Conservation (phyloP, 2,888 invertebrate species). For the Eilema depressum region DNA sequence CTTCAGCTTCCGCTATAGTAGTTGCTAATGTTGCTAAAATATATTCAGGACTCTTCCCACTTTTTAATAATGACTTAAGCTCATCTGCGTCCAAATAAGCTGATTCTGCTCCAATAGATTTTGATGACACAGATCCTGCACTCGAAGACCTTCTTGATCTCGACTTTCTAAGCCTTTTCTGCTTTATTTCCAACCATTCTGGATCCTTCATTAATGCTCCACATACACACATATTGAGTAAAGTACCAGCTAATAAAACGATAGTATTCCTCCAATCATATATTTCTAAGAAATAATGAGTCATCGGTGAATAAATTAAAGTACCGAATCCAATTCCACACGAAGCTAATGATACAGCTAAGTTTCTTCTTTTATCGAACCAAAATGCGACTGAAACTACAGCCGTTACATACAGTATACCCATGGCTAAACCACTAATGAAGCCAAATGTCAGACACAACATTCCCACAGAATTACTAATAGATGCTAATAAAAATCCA, state of each 20-base stretch:
- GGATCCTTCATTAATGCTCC: slow-evolving; percentile 95
- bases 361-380: slow-evolving; percentile 94
- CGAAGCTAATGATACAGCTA: slow-evolving; percentile 95
- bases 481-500: slow-evolving; percentile 91
- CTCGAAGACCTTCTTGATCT: slow-evolving; percentile 80
- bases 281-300: slow-evolving; percentile 90
- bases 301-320: slow-evolving; percentile 94
- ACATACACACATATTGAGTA: slow-evolving; percentile 94
- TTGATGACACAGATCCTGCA: slow-evolving; percentile 82
- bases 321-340: slow-evolving; percentile 96
- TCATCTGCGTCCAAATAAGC: slow-evolving; percentile 88
- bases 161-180: slow-evolving; percentile 83
- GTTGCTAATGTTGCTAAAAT: slow-evolving; percentile 88
- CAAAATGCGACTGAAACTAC: slow-evolving; percentile 97
- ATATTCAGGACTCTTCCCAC: slow-evolving; percentile 89
- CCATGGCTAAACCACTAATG: slow-evolving; percentile 93
- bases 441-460: slow-evolving; percentile 94
- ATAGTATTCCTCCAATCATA: slow-evolving; percentile 94
- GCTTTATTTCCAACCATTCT: slow-evolving; percentile 91
- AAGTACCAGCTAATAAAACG: slow-evolving; percentile 92
- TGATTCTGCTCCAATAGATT: slow-evolving; percentile 81
- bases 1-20: slow-evolving; percentile 82
- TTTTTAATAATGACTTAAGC: slow-evolving; percentile 89
- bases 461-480: slow-evolving; percentile 90
- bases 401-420: slow-evolving; percentile 94